Conservation (phyloP, 2,888 invertebrate genomes). For the Nephrotoma flavescens region DNA sequence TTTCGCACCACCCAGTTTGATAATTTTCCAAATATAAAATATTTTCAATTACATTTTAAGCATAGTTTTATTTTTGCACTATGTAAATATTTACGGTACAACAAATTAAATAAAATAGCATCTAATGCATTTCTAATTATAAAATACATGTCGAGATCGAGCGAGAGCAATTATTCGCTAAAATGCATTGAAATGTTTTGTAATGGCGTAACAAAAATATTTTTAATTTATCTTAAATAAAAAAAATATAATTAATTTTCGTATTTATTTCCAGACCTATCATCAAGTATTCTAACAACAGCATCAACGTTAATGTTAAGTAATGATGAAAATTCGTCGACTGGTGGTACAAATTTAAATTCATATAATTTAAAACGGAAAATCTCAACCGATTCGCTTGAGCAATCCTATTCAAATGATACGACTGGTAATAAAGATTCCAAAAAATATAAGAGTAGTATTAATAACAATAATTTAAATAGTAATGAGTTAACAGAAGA, state of each 20-base stretch:
- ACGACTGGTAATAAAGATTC: constrained; percentile 3
- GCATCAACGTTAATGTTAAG: neutral
- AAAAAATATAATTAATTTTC: neutral
- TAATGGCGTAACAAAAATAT: neutral
- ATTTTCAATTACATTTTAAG: neutral
- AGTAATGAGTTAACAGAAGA: constrained; percentile 33
- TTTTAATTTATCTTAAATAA: neutral
- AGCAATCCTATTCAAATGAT: neutral
- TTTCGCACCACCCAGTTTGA: neutral
- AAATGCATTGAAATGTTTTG: constrained; percentile 5
- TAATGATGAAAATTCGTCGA: neutral
- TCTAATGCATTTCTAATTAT: constrained; percentile 7
- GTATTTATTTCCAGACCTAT: neutral
- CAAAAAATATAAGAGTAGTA: constrained; percentile 5
- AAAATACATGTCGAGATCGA: neutral
- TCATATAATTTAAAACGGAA: constrained; percentile 10
- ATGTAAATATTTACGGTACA: neutral
- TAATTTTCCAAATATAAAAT: neutral
- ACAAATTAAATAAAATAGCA: neutral
- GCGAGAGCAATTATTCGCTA: constrained; percentile 2
- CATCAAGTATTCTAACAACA: neutral
- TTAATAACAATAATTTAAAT: neutral
- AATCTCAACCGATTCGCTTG: constrained; percentile 8
- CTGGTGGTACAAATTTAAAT: neutral
- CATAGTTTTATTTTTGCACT: neutral